Conservation (phyloP, 2,888 invertebrate species). For the Trimorus sp. region DNA sequence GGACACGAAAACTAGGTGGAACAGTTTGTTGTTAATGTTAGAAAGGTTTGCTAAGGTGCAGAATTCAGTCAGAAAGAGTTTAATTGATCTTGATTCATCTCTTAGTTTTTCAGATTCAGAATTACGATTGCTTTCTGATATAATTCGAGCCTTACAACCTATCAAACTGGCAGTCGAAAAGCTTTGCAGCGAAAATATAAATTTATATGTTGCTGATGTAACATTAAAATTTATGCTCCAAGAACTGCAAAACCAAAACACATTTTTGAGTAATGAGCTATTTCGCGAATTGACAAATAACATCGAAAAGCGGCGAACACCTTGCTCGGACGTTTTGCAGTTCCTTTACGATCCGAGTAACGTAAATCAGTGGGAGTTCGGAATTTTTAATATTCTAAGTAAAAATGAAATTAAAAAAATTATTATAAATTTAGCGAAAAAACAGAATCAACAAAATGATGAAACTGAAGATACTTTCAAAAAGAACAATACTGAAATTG, state of each 20-base stretch:
- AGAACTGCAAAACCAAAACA: constrained; percentile 22
- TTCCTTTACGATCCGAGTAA: constrained; percentile 19
- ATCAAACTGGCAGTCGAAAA: constrained; percentile 28
- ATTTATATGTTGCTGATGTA: constrained; percentile 10
- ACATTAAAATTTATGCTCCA: constrained; percentile 27
- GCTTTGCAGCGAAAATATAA: constrained; percentile 22
- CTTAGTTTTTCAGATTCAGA: constrained; percentile 23
- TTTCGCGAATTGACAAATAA: neutral
- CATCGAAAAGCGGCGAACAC: constrained; percentile 13
- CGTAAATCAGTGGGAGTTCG: constrained; percentile 9
- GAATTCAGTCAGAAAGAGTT: constrained; percentile 22
- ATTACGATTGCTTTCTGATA: constrained; percentile 17
- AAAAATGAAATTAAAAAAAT: constrained; percentile 33
- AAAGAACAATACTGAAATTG: neutral
- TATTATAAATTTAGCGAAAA: constrained; percentile 1
- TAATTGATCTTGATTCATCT: constrained; percentile 26
- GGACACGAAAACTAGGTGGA: constrained; percentile 65
- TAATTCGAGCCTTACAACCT: constrained; percentile 24
- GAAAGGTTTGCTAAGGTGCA: constrained; percentile 22
- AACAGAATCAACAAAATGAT: constrained; percentile 1
- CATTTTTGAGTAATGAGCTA: constrained; percentile 16
- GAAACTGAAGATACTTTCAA: constrained; percentile 7
- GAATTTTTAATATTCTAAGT: constrained; percentile 17
- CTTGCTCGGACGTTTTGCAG: constrained; percentile 15
- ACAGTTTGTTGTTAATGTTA: constrained; percentile 48